Evolutionary conservation across 2,113 vertebrate species (phyloP), one percentile per base, ranked within the genome.

Genomic region (Myotis lucifugus): DNA sequence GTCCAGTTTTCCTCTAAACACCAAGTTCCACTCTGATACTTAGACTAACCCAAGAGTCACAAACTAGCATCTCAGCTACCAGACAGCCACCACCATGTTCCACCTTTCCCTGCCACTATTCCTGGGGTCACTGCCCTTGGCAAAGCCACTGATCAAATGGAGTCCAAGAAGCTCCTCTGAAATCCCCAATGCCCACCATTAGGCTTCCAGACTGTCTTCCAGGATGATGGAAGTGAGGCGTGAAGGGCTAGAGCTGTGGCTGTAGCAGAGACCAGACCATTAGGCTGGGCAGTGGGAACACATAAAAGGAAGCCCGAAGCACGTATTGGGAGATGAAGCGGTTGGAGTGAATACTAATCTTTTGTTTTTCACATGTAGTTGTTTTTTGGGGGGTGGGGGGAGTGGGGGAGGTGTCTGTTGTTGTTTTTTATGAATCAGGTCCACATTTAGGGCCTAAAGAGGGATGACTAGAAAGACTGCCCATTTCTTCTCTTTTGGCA

Each of bases 351-450:
- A 56, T 56, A 56, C 23, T 56, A 21, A 21, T 42, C n/a, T 89
- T 78, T 83, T 61, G 15, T 48, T 70, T 56, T 59, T 69, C 40
- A 59, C 8, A 0, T 37, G 25, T 8, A 42, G 42, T 29, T 40
- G 54, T 27, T 52, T 17, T n/a, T 50, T 48, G 56, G 8, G 56
- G 19, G 56, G 37, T 37, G 37, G 37, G 21, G 42, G 7, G 42
- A 42, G 1, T 2, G 21, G 56, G 56, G 19, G 54, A 0, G 4
- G 5, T 23, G 23, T 11, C 9, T 40, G 6, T 32, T 52, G 4
- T 77, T 77, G 8, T 77, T 11, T 77, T 50, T 64, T 27, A 59
- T 29, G 21, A 52, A 32, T 78, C 77, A 66, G 32, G 59, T 70
- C 10, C 29, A 85, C 29, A 29, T 29, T 42, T 59, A 61, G 19